Evolutionary conservation across 2,113 vertebrate species (phyloP), one percentile per base, ranked within the genome.

Genomic region (Diglossa brunneiventris): DNA sequence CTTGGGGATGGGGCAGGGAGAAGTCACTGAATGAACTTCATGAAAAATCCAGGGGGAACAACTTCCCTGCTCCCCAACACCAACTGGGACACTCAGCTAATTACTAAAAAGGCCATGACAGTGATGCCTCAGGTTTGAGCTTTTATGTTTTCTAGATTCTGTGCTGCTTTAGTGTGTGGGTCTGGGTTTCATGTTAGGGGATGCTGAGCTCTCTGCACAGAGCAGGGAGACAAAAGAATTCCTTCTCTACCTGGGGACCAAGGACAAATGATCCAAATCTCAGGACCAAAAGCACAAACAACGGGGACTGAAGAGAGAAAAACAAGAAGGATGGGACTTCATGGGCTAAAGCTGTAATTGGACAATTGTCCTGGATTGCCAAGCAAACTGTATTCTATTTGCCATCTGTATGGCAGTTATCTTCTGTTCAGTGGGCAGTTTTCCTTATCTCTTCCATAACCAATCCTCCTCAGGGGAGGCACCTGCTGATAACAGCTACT

Each of bases 51-150:
- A 58, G 39, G 21, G 24, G 8, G 30, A 62, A 61, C 8, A 35
- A 47, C 7, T 64, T 42, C 53, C 63, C 44, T 1, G 15, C 31
- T 73, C 21, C 53, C 31, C 69, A 53, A 9, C 0, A 0, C 19
- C 0, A 0, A 55, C 13, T 5, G 22, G 47, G 76, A 58, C 13
- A 1, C n/a, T 42, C 33, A 91, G 18, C 16, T 67, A 21, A 63
- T 0, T 19, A 89, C 42, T 5, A 50, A 23, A 49, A 39, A 62
- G 5, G 24, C 62, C 50, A 10, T 0, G 1, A 28, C 35, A 37
- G 24, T 27, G 58, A 37, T 61, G 24, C 35, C 58, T 13, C 35
- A 61, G 35, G 58, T 37, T 37, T 26, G 3, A 37, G 58, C 24
- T 61, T 37, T 26, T 18, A 1, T 26, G 17, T 35, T 59, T 59